Conservation (phyloP, 2,888 invertebrate genomes). For the Drosophila siamana region DNA sequence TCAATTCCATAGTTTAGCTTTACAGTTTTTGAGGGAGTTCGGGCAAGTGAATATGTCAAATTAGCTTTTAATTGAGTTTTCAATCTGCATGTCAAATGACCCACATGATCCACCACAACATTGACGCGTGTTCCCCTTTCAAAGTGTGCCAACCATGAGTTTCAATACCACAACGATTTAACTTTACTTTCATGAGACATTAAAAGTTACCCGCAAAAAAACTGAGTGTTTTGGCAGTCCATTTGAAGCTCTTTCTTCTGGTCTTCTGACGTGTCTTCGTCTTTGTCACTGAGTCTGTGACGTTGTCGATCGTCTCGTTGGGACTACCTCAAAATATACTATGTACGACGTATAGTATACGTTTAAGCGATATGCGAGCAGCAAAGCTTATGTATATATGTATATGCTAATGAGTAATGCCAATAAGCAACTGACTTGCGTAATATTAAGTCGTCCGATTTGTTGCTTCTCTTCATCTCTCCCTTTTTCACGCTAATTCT, state of each 20-base stretch:
- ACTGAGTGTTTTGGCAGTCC: constrained; percentile 1
- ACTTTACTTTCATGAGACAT: constrained; percentile 26
- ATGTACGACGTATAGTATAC: background rate
- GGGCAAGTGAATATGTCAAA: constrained; percentile 59
- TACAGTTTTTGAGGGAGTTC: background rate
- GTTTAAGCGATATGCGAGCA: background rate
- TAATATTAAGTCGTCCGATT: constrained; percentile 10
- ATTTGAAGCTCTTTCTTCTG: constrained; percentile 45
- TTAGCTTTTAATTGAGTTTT: constrained; percentile 74
- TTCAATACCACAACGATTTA: constrained; percentile 9
- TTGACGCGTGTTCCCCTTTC: constrained; percentile 35
- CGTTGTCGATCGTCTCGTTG: constrained; percentile 9
- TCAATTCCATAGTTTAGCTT: constrained; percentile 30
- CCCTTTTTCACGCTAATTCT: background rate
- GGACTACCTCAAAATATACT: constrained; percentile 61
- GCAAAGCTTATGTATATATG: too few relatives aligned
- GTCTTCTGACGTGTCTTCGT: constrained; percentile 37
- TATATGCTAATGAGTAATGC: constrained; percentile 64
- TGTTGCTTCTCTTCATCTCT: background rate
- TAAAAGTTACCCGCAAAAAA: constrained; percentile 23
- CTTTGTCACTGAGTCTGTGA: constrained; percentile 32
- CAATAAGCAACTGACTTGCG: constrained; percentile 48
- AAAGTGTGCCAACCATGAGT: constrained; percentile 51
- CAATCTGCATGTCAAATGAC: constrained; percentile 75
- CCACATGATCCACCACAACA: constrained; percentile 53